These are phyloP conservation scores for Cosmorhoe ocellata DNA, from an alignment of 2,888 invertebrate species.

Conservation along the genomic window DNA sequence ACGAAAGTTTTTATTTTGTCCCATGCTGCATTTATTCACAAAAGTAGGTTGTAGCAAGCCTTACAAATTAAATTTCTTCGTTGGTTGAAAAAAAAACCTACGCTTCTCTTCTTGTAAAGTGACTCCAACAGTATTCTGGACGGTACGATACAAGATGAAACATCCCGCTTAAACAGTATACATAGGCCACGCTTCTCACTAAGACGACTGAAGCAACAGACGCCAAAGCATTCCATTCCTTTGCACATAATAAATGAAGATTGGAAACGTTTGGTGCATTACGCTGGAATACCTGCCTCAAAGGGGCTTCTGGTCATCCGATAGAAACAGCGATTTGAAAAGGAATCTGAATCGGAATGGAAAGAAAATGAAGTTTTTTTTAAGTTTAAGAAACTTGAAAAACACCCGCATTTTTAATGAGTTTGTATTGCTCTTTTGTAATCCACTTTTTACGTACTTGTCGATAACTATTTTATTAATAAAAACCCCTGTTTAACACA, in stretches of 20 bases:
- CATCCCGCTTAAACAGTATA: neutral
- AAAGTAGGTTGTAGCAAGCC: no score
- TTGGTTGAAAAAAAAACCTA: no score
- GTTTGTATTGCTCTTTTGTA: no score
- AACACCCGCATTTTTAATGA: no score
- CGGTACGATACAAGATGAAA: neutral
- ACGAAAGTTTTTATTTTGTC: no score
- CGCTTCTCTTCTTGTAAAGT: no score
- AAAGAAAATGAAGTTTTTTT: neutral
- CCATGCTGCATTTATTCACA: no score
- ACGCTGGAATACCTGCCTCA: slow-evolving; percentile 7
- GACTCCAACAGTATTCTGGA: neutral
- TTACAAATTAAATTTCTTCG: no score
- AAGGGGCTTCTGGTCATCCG: slow-evolving; percentile 7
- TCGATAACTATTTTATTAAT: no score
- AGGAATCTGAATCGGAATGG: slow-evolving; percentile 10
- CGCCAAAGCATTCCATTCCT: slow-evolving; percentile 13
- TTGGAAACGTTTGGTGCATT: slow-evolving; percentile 13
- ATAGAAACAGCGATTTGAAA: slow-evolving; percentile 5
- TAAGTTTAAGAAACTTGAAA: no score
- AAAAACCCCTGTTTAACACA: no score
- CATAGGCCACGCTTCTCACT: slow-evolving; percentile 4
- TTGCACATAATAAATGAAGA: slow-evolving; percentile 19
- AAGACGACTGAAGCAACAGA: slow-evolving; percentile 7
- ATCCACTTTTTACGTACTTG: no score